phyloP scores from a whole-genome alignment of 2,888 invertebrate genomes.

The Agrilus biguttatus region DNA sequence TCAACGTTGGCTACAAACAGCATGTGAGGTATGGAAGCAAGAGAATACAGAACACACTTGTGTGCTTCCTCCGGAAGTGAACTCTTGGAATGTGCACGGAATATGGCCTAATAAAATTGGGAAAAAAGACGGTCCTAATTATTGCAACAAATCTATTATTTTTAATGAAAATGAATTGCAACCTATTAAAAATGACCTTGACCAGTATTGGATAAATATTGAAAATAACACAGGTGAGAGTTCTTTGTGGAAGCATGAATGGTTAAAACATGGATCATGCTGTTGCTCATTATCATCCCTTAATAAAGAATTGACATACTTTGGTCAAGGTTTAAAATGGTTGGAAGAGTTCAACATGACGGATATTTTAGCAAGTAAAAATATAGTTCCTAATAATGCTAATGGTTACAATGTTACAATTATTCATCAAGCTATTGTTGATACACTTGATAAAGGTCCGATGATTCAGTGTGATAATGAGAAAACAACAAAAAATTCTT shows the following conservation, averaged over 20 bases:
- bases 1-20: constrained; percentile 64
- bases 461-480: constrained; percentile 50
- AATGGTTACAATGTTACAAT: constrained; percentile 32
- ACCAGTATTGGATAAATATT: constrained; percentile 54
- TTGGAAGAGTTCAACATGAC: constrained; percentile 45
- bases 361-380: constrained; percentile 37
- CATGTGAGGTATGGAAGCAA: constrained; percentile 58
- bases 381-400: constrained; percentile 39
- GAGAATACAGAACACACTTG: constrained; percentile 45
- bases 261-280: constrained; percentile 74
- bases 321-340: constrained; percentile 47
- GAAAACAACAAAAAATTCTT: constrained; percentile 38
- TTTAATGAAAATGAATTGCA: constrained; percentile 48
- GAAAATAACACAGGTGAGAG: constrained; percentile 39
- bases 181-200: constrained; percentile 32
- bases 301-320: constrained; percentile 52
- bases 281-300: constrained; percentile 42
- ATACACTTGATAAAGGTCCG: constrained; percentile 40
- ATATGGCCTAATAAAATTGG: constrained; percentile 67
- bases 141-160: constrained; percentile 52
- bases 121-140: constrained; percentile 46
- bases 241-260: constrained; percentile 66
- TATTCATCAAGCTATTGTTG: constrained; percentile 39
- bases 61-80: constrained; percentile 40
- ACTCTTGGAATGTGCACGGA: constrained; percentile 68